These are phyloP conservation scores for Neomonachus schauinslandi DNA, from an alignment of 2,113 vertebrate species.

Conservation along the genomic window DNA sequence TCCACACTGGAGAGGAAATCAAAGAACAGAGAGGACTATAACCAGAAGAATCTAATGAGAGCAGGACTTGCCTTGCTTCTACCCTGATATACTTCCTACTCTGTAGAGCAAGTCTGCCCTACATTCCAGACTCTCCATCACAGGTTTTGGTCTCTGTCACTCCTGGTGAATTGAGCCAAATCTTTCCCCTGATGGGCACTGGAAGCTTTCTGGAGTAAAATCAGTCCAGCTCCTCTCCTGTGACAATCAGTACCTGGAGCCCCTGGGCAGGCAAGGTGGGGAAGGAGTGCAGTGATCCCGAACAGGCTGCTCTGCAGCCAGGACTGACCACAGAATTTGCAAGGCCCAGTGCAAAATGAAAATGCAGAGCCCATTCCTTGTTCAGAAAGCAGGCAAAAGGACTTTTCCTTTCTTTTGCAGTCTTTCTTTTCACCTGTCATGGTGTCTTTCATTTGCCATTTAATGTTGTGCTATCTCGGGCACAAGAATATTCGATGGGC, in stretches of 20 bases:
- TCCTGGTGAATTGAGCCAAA: background rate
- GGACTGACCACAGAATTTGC: background rate
- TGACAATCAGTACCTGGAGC: background rate
- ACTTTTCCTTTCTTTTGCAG: background rate
- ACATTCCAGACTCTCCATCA: background rate
- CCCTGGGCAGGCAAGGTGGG: background rate
- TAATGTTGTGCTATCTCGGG: background rate
- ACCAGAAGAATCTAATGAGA: background rate
- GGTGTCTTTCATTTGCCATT: background rate
- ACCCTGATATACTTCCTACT: background rate
- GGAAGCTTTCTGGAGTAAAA: background rate
- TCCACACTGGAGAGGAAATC: conserved; percentile 1
- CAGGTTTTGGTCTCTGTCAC: background rate
- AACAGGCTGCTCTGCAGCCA: background rate
- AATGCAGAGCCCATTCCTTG: background rate
- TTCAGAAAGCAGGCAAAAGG: background rate
- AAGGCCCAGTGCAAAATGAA: background rate
- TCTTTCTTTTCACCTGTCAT: background rate
- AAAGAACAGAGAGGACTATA: background rate
- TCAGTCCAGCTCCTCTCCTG: background rate
- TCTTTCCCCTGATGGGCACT: background rate
- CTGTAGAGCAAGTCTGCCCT: background rate
- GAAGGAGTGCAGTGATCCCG: background rate
- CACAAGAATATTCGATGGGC: accelerated
- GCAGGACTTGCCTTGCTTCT: background rate